Base-by-base conservation (phyloP, 2,797 vertebrate species). In the Perodicticus potto region DNA sequence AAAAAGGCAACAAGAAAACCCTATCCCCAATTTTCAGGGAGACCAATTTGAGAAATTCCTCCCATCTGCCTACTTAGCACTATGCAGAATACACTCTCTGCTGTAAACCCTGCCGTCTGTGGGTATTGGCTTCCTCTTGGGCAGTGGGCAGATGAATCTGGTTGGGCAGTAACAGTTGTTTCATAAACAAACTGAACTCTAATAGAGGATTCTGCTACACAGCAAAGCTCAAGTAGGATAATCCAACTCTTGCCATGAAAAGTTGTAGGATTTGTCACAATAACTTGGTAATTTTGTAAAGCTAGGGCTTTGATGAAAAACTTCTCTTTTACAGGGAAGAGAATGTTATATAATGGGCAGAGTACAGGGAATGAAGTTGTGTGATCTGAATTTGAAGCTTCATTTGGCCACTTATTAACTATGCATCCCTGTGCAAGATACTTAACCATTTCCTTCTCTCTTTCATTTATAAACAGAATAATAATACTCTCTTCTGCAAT, bases 401-500 rank as follows among this genome's bases (percentile, higher is more conserved):
- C 53, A n/a, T 65, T 82, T 94, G 85, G 37, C 45, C 25, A 40
- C 74, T 93, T 40, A 19, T 37, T 84, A 67, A 7, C 57, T 94
- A 19, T 65, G 16, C 4, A 10, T 13, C 13, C 45, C 57, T 83
- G 76, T 63, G 32, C 37, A 90, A 65, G 27, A 55, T 37, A 74
- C 55, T 45, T 53, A 77, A 73, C 72, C 57, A 80, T 69, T 81
- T 53, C 65, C 9, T 43, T 70, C 61, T 40, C 4, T 45, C 74
- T 22, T 80, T 95, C 81, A 45, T 83, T 32, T 92, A 40, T 83
- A 86, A 89, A 89, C 59, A 82, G 32, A 72, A 55, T 86, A 86
- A 70, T 57, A 65, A 77, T 45, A 89, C 74, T 82, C 57, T 76
- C 22, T 94, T 27, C 19, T 22, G 23, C 69, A 76, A 2, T 59